These are phyloP conservation scores for Isaurus tuberculatus DNA, from an alignment of 92 coral and sea anemone species.

Conservation along the genomic window DNA sequence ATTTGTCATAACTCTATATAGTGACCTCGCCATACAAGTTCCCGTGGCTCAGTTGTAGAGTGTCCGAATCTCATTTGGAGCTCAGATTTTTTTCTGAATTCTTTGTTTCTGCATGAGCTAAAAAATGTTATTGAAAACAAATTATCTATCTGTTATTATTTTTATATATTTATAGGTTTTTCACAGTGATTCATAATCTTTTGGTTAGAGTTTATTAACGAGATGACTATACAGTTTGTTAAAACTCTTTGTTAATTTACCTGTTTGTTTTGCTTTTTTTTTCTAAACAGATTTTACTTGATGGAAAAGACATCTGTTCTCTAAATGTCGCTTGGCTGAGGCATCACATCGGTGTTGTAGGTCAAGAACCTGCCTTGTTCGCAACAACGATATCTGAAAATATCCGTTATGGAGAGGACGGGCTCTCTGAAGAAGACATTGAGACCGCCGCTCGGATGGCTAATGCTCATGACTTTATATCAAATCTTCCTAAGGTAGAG, in stretches of 20 bases:
- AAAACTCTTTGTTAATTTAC: too few relatives aligned
- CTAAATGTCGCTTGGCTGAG: constrained; percentile 52
- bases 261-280: background rate
- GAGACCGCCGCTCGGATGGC: constrained; percentile 61
- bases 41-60: too few relatives aligned
- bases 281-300: constrained; percentile 46
- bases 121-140: too few relatives aligned
- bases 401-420: constrained; percentile 57
- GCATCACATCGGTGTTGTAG: constrained; percentile 58
- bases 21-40: too few relatives aligned
- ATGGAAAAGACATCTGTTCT: constrained; percentile 50
- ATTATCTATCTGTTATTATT: too few relatives aligned
- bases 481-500: constrained; percentile 52
- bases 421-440: constrained; percentile 40
- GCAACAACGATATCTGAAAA: constrained; percentile 65
- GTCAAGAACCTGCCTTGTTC: constrained; percentile 62
- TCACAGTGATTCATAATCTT: too few relatives aligned
- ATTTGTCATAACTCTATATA: too few relatives aligned
- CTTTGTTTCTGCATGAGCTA: too few relatives aligned
- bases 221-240: background rate
- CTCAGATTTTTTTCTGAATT: too few relatives aligned
- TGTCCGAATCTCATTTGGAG: too few relatives aligned
- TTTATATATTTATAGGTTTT: too few relatives aligned
- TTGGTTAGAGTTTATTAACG: too few relatives aligned
- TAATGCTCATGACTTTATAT: constrained; percentile 59